Evolutionary conservation across 2,113 vertebrate species (phyloP).

Genomic region (Sorex araneus): DNA sequence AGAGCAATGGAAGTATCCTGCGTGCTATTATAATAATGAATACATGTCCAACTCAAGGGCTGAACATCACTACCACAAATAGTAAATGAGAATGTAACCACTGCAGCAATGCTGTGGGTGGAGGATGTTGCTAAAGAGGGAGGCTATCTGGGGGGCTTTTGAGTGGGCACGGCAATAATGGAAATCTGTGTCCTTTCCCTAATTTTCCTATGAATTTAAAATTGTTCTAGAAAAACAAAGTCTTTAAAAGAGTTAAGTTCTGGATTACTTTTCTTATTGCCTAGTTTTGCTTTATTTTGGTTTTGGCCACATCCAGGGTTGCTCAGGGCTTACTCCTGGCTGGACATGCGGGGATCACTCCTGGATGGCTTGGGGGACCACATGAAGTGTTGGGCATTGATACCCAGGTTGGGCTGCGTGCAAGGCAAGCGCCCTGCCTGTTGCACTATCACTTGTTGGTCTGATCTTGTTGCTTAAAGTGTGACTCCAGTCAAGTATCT

Average conservation of each 20-base stretch:
- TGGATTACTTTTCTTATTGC: too few relatives aligned
- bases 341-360: too few relatives aligned
- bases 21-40: neutral
- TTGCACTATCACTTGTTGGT: neutral
- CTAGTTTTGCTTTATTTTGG: too few relatives aligned
- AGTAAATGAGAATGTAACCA: neutral
- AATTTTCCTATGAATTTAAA: neutral
- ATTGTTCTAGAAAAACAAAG: conserved; percentile 10
- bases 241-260: too few relatives aligned
- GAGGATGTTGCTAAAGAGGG: neutral
- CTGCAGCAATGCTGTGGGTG: neutral
- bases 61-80: neutral
- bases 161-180: accelerated
- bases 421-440: neutral
- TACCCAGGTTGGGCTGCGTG: too few relatives aligned
- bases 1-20: neutral
- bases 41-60: neutral
- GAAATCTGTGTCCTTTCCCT: neutral
- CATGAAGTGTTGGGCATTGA: too few relatives aligned
- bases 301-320: too few relatives aligned
- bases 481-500: neutral
- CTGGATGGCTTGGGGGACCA: too few relatives aligned
- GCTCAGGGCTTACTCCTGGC: too few relatives aligned
- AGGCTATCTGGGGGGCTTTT: too few relatives aligned
- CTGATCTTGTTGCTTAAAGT: neutral